These are phyloP conservation scores for Syndactyla subalaris DNA, from an alignment of 2,797 vertebrate species.

Conservation along the genomic window DNA sequence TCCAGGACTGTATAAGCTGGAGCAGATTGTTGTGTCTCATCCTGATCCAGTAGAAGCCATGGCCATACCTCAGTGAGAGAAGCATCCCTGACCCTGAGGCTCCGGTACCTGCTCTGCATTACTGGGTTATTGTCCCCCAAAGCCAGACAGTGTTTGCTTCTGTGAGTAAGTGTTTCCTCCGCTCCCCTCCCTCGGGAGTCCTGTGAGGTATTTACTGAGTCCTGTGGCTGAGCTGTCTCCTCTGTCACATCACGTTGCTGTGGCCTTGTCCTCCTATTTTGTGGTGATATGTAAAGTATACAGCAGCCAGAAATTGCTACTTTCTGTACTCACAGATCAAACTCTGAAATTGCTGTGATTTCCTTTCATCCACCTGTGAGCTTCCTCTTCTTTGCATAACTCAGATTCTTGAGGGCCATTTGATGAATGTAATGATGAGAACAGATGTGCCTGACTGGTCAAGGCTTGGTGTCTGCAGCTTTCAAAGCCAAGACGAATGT, in stretches of 20 bases:
- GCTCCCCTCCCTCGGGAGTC: neutral
- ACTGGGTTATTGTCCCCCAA: neutral
- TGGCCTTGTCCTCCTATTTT: neutral
- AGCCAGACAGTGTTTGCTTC: neutral
- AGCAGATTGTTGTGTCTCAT: neutral
- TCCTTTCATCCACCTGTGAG: neutral
- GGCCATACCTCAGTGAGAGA: neutral
- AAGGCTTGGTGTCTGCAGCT: neutral
- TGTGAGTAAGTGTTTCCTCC: neutral
- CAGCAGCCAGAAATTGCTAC: neutral
- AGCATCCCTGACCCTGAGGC: neutral
- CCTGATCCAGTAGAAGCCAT: neutral
- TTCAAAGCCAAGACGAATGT: neutral
- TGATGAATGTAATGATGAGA: neutral
- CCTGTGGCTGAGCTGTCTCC: neutral
- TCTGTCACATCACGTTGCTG: rapidly evolving
- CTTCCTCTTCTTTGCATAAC: neutral
- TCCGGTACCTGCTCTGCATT: neutral
- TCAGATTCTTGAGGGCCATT: neutral
- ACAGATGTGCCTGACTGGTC: neutral
- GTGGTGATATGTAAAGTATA: constrained; percentile 27
- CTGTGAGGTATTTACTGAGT: neutral
- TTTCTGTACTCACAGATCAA: neutral
- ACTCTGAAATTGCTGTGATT: neutral
- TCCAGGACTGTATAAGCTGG: neutral